These are phyloP conservation scores for Cephalopachus bancanus DNA, from an alignment of 2,797 vertebrate genomes.

Conservation along the genomic window DNA sequence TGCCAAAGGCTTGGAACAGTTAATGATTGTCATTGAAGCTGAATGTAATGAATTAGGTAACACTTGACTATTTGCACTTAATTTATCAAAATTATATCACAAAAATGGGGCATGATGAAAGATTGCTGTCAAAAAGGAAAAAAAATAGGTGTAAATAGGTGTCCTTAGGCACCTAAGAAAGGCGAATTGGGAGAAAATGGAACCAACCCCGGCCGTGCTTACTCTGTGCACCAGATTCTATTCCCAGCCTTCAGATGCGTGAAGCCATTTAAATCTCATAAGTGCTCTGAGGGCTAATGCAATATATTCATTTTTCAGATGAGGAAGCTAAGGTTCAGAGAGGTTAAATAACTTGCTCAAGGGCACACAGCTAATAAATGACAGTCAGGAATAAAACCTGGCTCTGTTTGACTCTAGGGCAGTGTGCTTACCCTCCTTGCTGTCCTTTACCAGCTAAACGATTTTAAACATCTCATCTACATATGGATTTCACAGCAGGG, in stretches of 20 bases:
- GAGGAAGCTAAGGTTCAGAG: conserved; percentile 59
- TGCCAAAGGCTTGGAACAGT: neutral
- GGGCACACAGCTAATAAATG: conserved; percentile 61
- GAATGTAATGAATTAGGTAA: conserved; percentile 58
- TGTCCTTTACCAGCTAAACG: neutral
- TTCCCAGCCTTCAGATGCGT: neutral
- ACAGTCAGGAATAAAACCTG: conserved; percentile 34
- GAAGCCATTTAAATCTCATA: conserved; percentile 50
- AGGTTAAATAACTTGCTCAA: conserved; percentile 69
- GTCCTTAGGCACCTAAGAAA: conserved; percentile 54
- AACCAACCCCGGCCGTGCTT: neutral
- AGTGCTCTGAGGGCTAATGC: neutral
- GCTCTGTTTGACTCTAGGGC: conserved; percentile 17
- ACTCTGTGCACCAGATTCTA: neutral
- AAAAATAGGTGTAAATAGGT: conserved; percentile 41
- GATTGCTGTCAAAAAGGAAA: conserved; percentile 52
- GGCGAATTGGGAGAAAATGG: neutral
- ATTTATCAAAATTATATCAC: conserved; percentile 76
- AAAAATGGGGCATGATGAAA: conserved; percentile 72
- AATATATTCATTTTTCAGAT: conserved; percentile 45
- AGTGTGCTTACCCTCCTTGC: neutral
- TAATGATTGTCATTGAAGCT: conserved; percentile 50
- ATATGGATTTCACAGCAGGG: conserved; percentile 21
- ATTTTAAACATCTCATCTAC: neutral
- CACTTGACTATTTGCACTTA: conserved; percentile 65